Evolutionary conservation across 2,113 vertebrate genomes (phyloP), one percentile per base, ranked within the genome.

Genomic region (Anoplopoma fimbria): DNA sequence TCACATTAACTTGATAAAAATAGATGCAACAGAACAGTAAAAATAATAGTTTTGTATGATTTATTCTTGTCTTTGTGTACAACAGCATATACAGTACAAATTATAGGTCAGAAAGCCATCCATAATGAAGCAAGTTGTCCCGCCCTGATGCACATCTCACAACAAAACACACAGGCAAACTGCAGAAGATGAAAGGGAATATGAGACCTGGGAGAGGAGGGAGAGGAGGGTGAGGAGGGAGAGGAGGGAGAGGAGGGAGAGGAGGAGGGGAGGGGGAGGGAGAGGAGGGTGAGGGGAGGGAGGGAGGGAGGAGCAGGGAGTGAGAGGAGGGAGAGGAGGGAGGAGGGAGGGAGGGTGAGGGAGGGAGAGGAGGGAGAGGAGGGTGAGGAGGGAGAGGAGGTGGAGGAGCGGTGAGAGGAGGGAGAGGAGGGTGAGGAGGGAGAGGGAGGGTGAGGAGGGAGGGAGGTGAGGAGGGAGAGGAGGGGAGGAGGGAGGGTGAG

Each of bases 141-240:
- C 65, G 4, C 10, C 19, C 2, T 21, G 7, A 47, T 3, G 27
- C 9, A 73, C n/a, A 81, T 65, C 8, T 80, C 33, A 40, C 7
- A 58, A 42, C 75, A 63, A 75, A 51, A n/a, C 17, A 34, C 3
- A 1, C 4, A 12, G 13, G 61, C 6, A 29, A n/a, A 71, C 81
- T 34, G 23, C 38, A 57, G 67, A 62, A 47, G 60, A 72, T 69
- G 53, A 69, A 62, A 63, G 21, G 67, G n/a, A 83, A 88, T 60
- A 78, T 8, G 68, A 85, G 75, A 86, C 81, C 61, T 36, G 15
- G 40, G 69, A 76, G 74, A 83, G 29, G 29, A 63, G 40, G 6
- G n/a, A n/a, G n/a, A n/a, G n/a, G n/a, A n/a, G n/a, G 13, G 71
- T 57, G 27, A 49, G 34, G 60, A 58, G n/a, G 55, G 61, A 63